Evolutionary conservation across 2,797 vertebrate genomes (phyloP).

Genomic region (Erpetoichthys calabaricus): DNA sequence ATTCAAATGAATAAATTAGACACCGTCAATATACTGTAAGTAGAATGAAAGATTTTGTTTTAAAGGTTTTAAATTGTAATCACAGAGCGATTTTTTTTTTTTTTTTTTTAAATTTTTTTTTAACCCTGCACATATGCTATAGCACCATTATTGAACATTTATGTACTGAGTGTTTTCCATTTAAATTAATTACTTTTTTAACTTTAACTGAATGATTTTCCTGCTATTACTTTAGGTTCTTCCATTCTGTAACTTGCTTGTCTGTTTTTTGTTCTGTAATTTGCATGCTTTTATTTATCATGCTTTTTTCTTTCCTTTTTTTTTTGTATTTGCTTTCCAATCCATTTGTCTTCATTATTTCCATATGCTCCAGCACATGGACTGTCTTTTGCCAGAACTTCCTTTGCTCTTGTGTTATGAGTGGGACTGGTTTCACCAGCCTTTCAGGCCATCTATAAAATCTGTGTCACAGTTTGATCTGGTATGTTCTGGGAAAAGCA

Average conservation of each 20-base stretch:
- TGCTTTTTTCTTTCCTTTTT: conserved; percentile 20
- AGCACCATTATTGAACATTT: too few species aligned
- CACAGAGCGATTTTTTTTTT: too few species aligned
- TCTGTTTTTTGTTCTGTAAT: not conserved
- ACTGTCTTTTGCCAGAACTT: conserved; percentile 68
- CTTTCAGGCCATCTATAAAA: conserved; percentile 71
- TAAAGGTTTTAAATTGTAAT: too few species aligned
- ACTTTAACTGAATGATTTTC: too few species aligned
- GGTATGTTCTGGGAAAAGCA: conserved; percentile 56
- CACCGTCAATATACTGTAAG: too few species aligned
- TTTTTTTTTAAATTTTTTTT: too few species aligned
- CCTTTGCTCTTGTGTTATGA: conserved; percentile 76
- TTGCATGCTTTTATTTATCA: conserved; percentile 24
- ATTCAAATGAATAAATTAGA: too few species aligned
- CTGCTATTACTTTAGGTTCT: not conserved
- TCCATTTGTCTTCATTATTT: conserved; percentile 22
- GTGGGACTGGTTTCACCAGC: conserved; percentile 76
- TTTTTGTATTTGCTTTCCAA: conserved; percentile 12
- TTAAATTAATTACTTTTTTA: too few species aligned
- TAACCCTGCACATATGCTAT: too few species aligned
- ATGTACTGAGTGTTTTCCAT: too few species aligned
- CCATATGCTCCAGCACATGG: conserved; percentile 54
- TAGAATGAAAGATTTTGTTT: too few species aligned
- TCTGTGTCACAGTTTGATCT: conserved; percentile 66
- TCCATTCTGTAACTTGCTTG: not conserved